Evolutionary conservation across 2,888 invertebrate genomes (phyloP), one percentile per base, ranked within the genome.

Genomic region (Barypeithes pellucidus): DNA sequence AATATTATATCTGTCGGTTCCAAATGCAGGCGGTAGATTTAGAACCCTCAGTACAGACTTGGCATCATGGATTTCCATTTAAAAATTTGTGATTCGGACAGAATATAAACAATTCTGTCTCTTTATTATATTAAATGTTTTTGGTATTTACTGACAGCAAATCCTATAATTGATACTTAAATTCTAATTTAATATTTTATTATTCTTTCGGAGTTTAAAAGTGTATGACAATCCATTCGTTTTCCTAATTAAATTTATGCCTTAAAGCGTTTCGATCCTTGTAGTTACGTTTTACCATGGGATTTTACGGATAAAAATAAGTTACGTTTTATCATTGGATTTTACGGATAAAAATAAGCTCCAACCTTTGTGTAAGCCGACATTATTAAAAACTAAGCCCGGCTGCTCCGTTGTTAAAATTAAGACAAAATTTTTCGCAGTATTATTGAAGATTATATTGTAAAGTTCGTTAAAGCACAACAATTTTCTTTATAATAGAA

Each of bases 361-460:
- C 4, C 39, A 39, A 39, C 39, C 39, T 39, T 39, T 39, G 1
- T 29, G 29, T 29, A 29, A 29, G 33, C 11, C 2, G 3, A 39
- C 12, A 14, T 60, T 39, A 39, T 20, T 36, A 39, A 60, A 33
- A 60, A 60, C 22, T 39, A 39, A 39, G 41, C 14, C 33, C 3
- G 16, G 33, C 33, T 11, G 33, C 39, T 39, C 29, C 33, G 12
- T 60, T 60, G n/a, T 5, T 29, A 5, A 29, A 7, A 14, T 47
- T 47, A 18, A 47, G 18, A 18, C n/a, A 43, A 43, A 14, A 43
- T 43, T 47, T 47, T 47, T 11, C 47, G 8, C 18, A 16, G 8
- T 12, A 14, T 18, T 59, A 39, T 4, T 39, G 39, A n/a, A n/a
- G 1, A n/a, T 39, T n/a, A 2, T 8, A 29, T 5, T 29, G 9